Evolutionary conservation across 2,888 invertebrate species (phyloP).

Genomic region (Melitaea athalia): DNA sequence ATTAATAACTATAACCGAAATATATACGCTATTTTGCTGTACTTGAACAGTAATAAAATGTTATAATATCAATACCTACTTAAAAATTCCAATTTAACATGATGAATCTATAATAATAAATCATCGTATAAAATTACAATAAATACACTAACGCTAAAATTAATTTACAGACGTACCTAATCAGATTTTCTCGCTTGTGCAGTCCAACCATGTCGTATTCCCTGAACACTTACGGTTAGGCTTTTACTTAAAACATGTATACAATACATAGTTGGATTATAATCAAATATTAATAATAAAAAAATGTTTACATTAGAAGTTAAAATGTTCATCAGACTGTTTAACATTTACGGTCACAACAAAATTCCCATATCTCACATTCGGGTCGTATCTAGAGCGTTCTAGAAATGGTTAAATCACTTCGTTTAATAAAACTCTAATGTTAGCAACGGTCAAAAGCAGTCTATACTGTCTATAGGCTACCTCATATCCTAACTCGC

Average conservation of each 20-base stretch:
- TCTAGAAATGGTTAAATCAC: no score
- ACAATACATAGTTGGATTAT: not conserved
- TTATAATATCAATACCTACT: not conserved
- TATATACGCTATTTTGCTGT: not conserved
- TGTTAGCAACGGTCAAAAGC: no score
- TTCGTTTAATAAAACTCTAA: no score
- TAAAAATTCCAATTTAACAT: not conserved
- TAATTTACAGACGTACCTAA: constrained; percentile 6
- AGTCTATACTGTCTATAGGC: no score
- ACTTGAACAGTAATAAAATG: not conserved
- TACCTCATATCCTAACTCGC: no score
- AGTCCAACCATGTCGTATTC: constrained; percentile 1
- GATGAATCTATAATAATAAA: not conserved
- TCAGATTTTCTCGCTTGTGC: constrained; percentile 1
- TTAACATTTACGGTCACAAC: no score
- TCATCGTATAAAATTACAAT: not conserved
- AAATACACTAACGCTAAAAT: not conserved
- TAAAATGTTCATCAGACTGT: no score
- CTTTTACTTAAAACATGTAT: not conserved
- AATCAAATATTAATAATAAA: not conserved
- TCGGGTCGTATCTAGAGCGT: no score
- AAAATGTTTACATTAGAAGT: no score
- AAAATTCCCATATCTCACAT: no score
- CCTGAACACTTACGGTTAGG: not conserved
- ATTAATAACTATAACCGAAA: not conserved